Evolutionary conservation across 2,797 vertebrate species (phyloP).

Genomic region (Numenius phaeopus): DNA sequence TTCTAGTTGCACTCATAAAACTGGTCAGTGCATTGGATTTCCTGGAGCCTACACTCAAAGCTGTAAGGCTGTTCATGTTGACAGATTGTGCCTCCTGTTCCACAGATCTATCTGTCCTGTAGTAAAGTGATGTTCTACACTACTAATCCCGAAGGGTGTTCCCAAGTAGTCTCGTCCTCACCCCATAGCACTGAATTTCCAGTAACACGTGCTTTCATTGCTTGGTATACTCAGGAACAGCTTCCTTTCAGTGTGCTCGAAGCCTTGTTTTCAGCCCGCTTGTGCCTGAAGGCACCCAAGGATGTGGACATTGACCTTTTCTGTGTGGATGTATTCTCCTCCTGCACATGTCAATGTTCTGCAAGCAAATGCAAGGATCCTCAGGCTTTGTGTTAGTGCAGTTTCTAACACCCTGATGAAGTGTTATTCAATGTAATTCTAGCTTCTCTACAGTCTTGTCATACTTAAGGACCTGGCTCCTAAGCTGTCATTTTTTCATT

Average conservation of each 20-base stretch:
- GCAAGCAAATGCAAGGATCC: background rate
- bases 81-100: background rate
- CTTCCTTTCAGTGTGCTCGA: background rate
- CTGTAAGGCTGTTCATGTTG: background rate
- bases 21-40: background rate
- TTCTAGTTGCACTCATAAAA: background rate
- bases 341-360: background rate
- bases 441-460: background rate
- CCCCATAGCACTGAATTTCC: background rate
- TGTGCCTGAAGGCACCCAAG: background rate
- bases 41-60: background rate
- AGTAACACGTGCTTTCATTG: background rate
- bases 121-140: background rate
- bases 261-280: background rate
- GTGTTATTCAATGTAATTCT: background rate
- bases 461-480: background rate
- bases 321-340: background rate
- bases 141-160: background rate
- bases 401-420: background rate
- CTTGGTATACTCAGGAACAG: background rate
- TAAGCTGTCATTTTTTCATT: background rate
- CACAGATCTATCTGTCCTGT: background rate
- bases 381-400: background rate
- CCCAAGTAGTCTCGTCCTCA: background rate
- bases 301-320: background rate